Conservation (phyloP, 2,888 invertebrate species). For the Desoria tigrina region DNA sequence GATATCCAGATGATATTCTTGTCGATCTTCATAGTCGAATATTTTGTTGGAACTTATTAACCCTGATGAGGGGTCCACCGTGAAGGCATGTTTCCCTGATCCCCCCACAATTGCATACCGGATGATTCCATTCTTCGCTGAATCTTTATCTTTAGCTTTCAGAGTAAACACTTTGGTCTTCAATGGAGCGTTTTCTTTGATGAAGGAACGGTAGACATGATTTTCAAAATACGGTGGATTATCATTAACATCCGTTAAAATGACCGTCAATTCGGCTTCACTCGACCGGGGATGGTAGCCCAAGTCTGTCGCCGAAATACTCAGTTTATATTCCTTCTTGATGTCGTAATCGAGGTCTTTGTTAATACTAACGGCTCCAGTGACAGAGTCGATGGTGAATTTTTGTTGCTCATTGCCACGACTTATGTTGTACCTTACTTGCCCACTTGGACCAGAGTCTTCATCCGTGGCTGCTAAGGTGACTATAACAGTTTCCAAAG, state of each 20-base stretch:
- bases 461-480: conserved; percentile 81
- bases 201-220: conserved; percentile 74
- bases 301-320: conserved; percentile 82
- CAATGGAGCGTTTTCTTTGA: conserved; percentile 89
- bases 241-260: conserved; percentile 88
- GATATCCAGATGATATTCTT: conserved; percentile 72
- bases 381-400: conserved; percentile 74
- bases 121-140: conserved; percentile 82
- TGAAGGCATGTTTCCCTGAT: conserved; percentile 78
- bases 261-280: conserved; percentile 79
- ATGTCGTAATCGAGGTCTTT: conserved; percentile 83
- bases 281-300: conserved; percentile 78
- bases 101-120: conserved; percentile 63
- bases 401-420: conserved; percentile 78
- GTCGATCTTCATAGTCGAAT: conserved; percentile 69
- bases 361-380: conserved; percentile 77
- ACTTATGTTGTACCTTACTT: conserved; percentile 79
- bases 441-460: conserved; percentile 87
- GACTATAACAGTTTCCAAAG: conserved; percentile 78
- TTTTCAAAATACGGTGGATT: conserved; percentile 85
- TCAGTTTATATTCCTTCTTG: conserved; percentile 78
- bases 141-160: conserved; percentile 80
- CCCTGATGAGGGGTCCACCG: conserved; percentile 83
- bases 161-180: conserved; percentile 89
- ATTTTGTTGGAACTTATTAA: conserved; percentile 83